Evolutionary conservation across 2,888 invertebrate genomes (phyloP).

Genomic region (Meta bourneti): DNA sequence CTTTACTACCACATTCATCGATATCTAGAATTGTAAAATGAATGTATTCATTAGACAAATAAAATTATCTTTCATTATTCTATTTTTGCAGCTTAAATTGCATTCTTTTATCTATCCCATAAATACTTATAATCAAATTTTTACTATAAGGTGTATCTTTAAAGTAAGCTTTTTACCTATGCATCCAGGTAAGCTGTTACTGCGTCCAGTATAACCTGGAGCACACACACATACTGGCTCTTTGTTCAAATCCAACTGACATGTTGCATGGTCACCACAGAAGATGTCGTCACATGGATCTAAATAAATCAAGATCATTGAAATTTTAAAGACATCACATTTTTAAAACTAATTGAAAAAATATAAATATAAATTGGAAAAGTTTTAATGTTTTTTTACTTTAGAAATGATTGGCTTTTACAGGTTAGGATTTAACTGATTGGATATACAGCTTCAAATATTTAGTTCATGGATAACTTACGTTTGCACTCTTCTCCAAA

Average conservation of each 20-base stretch:
- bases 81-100: background rate
- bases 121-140: no score
- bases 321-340: background rate
- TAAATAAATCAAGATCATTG: slow-evolving; percentile 79
- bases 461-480: slow-evolving; percentile 82
- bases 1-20: slow-evolving; percentile 90
- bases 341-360: background rate
- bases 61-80: no score
- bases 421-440: no score
- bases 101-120: background rate
- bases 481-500: slow-evolving; percentile 94
- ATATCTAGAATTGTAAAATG: slow-evolving; percentile 84
- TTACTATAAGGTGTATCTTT: no score
- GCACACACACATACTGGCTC: slow-evolving; percentile 91
- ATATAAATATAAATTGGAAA: no score
- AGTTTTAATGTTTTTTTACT: no score
- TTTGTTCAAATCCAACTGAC: slow-evolving; percentile 89
- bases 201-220: slow-evolving; percentile 88
- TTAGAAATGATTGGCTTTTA: no score
- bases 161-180: slow-evolving; percentile 80
- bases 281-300: slow-evolving; percentile 93
- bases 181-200: slow-evolving; percentile 83
- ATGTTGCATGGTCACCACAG: slow-evolving; percentile 93
- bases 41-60: background rate
- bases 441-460: background rate